Evolutionary conservation across 1,140 invertebrate species (phyloP).

Genomic region (Lepidostoma basale): DNA sequence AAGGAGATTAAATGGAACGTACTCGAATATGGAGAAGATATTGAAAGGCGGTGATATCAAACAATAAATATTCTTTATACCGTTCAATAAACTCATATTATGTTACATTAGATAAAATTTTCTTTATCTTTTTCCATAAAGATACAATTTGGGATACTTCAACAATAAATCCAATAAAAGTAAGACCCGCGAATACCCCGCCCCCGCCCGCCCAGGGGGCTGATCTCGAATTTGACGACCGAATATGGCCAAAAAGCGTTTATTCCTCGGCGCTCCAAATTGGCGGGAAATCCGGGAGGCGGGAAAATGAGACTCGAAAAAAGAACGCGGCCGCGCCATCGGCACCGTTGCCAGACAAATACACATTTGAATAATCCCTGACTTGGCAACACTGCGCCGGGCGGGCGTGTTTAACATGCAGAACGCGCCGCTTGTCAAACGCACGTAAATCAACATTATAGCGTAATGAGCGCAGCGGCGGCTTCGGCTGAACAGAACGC

Average conservation of each 20-base stretch:
- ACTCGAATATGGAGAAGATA: too few species aligned
- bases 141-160: constrained; percentile 6
- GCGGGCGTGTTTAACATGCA: constrained; percentile 21
- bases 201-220: not conserved
- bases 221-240: constrained; percentile 15
- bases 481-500: constrained; percentile 6
- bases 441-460: constrained; percentile 37
- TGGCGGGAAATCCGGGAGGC: constrained; percentile 11
- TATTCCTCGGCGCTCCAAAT: constrained; percentile 9
- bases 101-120: too few species aligned
- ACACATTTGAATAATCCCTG: constrained; percentile 26
- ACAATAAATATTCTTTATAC: not conserved
- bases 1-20: too few species aligned
- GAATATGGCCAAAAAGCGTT: constrained; percentile 12
- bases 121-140: not conserved
- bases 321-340: too few species aligned
- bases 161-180: constrained; percentile 16
- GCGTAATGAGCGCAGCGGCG: constrained; percentile 32
- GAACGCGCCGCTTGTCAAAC: constrained; percentile 31
- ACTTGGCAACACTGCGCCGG: constrained; percentile 6
- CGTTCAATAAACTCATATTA: not conserved
- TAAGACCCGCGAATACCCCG: not conserved
- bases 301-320: not conserved
- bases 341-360: constrained; percentile 17
- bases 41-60: too few species aligned